Evolutionary conservation across 2,113 vertebrate species (phyloP), one percentile per base, ranked within the genome.

Genomic region (Sula dactylatra): DNA sequence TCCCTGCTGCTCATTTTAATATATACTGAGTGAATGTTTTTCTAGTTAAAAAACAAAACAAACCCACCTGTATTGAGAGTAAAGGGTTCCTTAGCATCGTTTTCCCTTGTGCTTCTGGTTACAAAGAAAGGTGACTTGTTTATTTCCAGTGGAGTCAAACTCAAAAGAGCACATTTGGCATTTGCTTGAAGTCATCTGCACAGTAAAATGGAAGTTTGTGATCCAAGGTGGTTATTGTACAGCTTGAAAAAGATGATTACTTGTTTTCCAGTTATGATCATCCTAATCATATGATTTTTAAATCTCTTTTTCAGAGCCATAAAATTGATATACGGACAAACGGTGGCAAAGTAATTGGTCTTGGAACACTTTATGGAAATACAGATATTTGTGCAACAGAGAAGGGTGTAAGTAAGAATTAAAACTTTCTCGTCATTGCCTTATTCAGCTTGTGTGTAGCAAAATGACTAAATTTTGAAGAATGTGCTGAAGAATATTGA

Each of bases 341-440:
- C 9, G 98, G 98, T 93, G 99, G 99, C 80, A 97, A 99, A 56
- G 97, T 99, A 83, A 99, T 98, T 86, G 98, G 99, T 83, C 79
- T 98, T 74, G 99, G 99, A 81, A 99, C 99, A 6, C 97, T 99
- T 94, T 98, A 99, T 94, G 99, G 99, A 73, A 98, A 99, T 58
- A 98, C 98, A 96, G 97, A 99, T 97, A 99, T 99, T 97, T 95
- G 77, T 88, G 98, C 98, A 66, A 97, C 97, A 77, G 97, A 98
- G 96, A 98, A 99, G 76, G 98, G 99, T 97, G 99, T 99, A 98
- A 97, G 96, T 92, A 87, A 97, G 74, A 71, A 86, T 11, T 82
- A 50, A 95, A 93, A 65, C n/a, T 78, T 92, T 58, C 3, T 76
- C 18, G 82, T 54, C 50, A 50, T 2, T 74, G 26, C 5, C 61